Evolutionary conservation across 1,140 invertebrate genomes (phyloP), one percentile per base, ranked within the genome.

Genomic region (Cheumatopsyche charites): DNA sequence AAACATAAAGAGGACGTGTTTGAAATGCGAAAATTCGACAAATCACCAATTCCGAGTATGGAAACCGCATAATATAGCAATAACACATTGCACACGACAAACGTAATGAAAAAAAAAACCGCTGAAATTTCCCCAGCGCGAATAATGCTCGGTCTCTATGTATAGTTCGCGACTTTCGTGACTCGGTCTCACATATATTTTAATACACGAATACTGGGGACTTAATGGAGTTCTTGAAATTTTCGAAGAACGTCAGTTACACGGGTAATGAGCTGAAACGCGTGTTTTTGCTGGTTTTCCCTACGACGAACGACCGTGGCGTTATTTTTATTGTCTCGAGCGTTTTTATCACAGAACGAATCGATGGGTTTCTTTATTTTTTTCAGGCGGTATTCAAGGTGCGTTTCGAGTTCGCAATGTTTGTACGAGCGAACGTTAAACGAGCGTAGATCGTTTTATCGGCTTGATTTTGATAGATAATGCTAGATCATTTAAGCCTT

Each of bases 171-270:
- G 41, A 29, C 36, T 68, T 15, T 45, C 66, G 66, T 68, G 66
- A 68, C 66, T 66, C 15, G 4, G 26, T 55, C 6, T 4, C 13
- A 47, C 63, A 47, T 45, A 21, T 15, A 25, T 42, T 26, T n/a
- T 63, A 36, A 21, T 43, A 55, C 47, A 68, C 23, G 45, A 68
- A 68, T 29, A 19, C 47, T 58, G 17, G 36, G 26, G 47, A 68
- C 23, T 68, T 58, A 68, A 68, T 68, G 66, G 66, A 55, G 66
- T 68, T 68, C 66, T 68, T 68, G 66, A 68, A 68, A 68, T 68
- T 55, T 68, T 41, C 47, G 12, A 19, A 58, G 23, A 58, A 58
- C 11, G 21, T 25, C 7, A 21, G 12, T 55, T 23, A 36, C 29
- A 13, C 13, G 55, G 23, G 9, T 58, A 58, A 58, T 58, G 55